Evolutionary conservation across 2,113 vertebrate species (phyloP).

Genomic region (Pelvicachromis taeniatus): DNA sequence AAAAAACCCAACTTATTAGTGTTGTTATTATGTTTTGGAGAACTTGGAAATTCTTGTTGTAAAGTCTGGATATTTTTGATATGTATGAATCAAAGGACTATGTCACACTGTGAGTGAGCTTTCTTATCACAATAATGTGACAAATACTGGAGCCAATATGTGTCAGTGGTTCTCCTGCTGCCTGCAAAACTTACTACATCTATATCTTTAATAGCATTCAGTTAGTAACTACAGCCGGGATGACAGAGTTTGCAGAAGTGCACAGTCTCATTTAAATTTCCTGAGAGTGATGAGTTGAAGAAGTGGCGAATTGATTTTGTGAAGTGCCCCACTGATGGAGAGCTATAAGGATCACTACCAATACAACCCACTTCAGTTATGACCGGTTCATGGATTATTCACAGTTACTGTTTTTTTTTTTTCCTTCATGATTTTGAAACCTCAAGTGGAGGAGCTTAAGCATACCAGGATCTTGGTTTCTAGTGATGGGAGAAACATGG

Average conservation of each 20-base stretch:
- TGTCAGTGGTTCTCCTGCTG: not conserved
- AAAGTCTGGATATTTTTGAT: not conserved
- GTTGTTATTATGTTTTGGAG: not conserved
- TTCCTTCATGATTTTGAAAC: not conserved
- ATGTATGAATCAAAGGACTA: not conserved
- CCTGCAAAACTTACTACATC: not conserved
- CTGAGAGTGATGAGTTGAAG: not conserved
- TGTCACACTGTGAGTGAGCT: not conserved
- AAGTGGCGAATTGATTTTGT: not conserved
- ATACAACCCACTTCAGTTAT: not conserved
- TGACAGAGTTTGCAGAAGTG: not conserved
- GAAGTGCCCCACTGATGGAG: not conserved
- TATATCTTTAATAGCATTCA: not conserved
- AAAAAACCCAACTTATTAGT: not conserved
- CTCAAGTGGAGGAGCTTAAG: not conserved
- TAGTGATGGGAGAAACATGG: not conserved
- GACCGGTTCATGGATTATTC: not conserved
- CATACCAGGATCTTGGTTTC: not conserved
- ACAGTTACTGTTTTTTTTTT: not conserved
- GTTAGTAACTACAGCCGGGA: not conserved
- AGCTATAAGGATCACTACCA: not conserved
- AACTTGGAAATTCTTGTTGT: not conserved
- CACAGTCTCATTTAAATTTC: not conserved
- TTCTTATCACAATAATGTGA: not conserved
- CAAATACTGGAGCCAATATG: not conserved